phyloP scores from a whole-genome alignment of 2,888 invertebrate genomes.

The Ormyrus nitidulus region DNA sequence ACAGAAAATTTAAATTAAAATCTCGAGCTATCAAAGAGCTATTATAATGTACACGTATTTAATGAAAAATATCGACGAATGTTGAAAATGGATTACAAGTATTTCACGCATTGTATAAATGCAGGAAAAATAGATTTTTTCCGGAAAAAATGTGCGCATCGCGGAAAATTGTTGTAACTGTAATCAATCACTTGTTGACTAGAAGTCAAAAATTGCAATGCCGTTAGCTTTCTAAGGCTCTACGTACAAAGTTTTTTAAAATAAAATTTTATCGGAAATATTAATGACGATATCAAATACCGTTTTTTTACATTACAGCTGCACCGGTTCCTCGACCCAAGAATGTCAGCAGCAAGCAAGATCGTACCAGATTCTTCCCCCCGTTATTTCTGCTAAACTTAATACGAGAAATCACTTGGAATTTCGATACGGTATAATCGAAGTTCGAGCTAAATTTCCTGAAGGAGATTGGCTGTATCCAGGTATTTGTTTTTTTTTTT shows the following conservation, averaged over 20 bases:
- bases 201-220: not conserved
- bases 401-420: conserved; percentile 73
- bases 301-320: conserved; percentile 65
- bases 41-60: too few species aligned
- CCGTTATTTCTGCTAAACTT: conserved; percentile 76
- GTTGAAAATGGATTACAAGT: too few species aligned
- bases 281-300: too few species aligned
- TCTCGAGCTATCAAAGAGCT: too few species aligned
- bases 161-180: too few species aligned
- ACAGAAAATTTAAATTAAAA: too few species aligned
- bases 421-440: conserved; percentile 77
- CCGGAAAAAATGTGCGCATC: not conserved
- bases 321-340: conserved; percentile 68
- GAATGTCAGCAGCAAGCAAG: conserved; percentile 71
- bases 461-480: conserved; percentile 79
- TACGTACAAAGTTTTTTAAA: too few species aligned
- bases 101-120: too few species aligned
- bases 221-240: too few species aligned
- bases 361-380: conserved; percentile 74
- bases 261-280: too few species aligned
- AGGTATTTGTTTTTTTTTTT: conserved; percentile 68
- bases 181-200: not conserved
- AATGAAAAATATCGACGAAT: too few species aligned
- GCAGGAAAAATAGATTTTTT: too few species aligned
- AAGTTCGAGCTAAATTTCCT: conserved; percentile 77